phyloP scores from a whole-genome alignment of 2,113 vertebrate genomes.

The Plestiodon gilberti region DNA sequence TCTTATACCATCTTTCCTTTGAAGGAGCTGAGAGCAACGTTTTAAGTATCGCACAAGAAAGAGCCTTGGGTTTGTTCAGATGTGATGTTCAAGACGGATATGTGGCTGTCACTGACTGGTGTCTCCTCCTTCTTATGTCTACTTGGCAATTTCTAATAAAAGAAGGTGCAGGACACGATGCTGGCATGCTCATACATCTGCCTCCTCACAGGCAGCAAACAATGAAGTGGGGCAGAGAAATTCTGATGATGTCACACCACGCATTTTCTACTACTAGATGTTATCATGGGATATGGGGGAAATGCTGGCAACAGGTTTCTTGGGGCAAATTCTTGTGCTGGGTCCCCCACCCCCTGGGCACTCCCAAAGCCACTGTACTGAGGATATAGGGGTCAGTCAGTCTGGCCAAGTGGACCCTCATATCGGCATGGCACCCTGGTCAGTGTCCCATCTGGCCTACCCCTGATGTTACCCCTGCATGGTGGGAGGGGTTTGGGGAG shows the following conservation, averaged over 20 bases:
- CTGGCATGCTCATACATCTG: background rate
- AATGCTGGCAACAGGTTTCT: no score
- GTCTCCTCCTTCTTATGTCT: background rate
- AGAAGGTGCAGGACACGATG: background rate
- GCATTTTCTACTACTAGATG: background rate
- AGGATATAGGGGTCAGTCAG: no score
- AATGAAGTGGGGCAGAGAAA: background rate
- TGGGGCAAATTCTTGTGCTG: no score
- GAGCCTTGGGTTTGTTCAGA: background rate
- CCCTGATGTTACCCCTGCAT: no score
- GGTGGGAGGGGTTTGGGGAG: no score
- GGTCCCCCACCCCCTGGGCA: no score
- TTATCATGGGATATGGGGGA: background rate
- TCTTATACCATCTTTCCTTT: background rate
- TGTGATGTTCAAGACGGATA: no score
- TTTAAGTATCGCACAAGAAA: no score
- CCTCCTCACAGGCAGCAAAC: background rate
- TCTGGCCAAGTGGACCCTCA: no score
- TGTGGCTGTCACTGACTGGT: background rate
- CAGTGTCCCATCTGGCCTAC: no score
- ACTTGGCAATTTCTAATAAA: background rate
- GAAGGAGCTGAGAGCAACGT: background rate
- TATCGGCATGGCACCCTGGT: no score
- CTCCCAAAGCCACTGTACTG: no score
- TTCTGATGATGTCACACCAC: background rate